Evolutionary conservation across 2,113 vertebrate genomes (phyloP).

Genomic region (Octodon degus): DNA sequence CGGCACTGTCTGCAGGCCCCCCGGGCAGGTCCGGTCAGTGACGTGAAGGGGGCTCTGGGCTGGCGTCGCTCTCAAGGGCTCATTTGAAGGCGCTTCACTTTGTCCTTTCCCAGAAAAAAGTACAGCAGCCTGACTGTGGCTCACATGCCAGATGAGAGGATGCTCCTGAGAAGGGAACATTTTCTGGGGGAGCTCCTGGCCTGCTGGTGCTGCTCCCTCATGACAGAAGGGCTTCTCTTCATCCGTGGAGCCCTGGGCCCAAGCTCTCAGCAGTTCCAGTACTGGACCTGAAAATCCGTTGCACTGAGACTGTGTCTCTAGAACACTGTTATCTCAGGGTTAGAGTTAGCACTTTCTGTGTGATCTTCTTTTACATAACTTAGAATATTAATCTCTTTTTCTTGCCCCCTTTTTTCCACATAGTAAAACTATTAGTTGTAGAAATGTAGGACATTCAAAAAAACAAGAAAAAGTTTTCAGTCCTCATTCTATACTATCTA

Average conservation of each 20-base stretch:
- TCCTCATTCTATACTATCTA: not conserved
- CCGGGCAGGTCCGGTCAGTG: too few relatives aligned
- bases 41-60: not conserved
- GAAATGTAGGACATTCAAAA: not conserved
- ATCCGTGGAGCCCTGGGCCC: not conserved
- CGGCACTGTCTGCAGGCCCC: too few relatives aligned
- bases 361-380: not conserved
- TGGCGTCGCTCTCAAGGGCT: not conserved
- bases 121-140: not conserved
- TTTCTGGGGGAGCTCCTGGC: not conserved
- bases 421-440: not conserved
- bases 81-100: not conserved
- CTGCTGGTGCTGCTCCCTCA: not conserved
- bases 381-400: not conserved
- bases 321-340: not conserved
- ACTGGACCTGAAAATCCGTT: not conserved
- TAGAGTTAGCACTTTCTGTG: not conserved
- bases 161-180: not conserved
- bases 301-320: not conserved
- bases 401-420: accelerated
- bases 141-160: not conserved
- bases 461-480: not conserved
- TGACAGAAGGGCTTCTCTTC: not conserved
- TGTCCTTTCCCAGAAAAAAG: not conserved
- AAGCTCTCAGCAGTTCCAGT: not conserved